Conservation (phyloP, 2,888 invertebrate genomes). For the Scaptomyza tumidula region DNA sequence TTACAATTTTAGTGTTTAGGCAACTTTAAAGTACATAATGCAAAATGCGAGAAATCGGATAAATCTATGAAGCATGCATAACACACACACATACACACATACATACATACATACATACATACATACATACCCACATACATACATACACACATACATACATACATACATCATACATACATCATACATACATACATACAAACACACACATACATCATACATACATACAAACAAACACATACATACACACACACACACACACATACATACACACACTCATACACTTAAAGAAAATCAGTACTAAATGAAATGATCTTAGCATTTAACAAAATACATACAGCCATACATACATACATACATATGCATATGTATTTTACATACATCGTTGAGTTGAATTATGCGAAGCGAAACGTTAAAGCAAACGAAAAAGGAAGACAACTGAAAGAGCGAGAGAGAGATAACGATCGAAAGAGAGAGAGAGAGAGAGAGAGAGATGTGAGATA, state of each 20-base stretch:
- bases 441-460: not conserved
- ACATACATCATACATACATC: not conserved
- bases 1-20: conserved; percentile 33
- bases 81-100: not conserved
- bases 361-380: conserved; percentile 28
- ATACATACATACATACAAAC: not conserved
- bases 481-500: conserved; percentile 6
- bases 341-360: conserved; percentile 11
- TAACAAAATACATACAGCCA: conserved; percentile 36
- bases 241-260: no score
- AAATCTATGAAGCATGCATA: conserved; percentile 38
- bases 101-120: not conserved
- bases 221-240: no score
- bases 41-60: conserved; percentile 19
- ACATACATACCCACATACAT: not conserved
- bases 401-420: conserved; percentile 2
- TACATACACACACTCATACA: not conserved
- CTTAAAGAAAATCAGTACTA: conserved; percentile 27
- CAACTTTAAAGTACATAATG: conserved; percentile 29
- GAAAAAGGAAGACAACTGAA: conserved; percentile 34
- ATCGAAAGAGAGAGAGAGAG: not conserved
- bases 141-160: not conserved
- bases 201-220: not conserved
- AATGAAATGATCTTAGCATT: conserved; percentile 45
- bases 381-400: conserved; percentile 35